Evolutionary conservation across 2,113 vertebrate genomes (phyloP).

Genomic region (Myrmecophaga tridactyla): DNA sequence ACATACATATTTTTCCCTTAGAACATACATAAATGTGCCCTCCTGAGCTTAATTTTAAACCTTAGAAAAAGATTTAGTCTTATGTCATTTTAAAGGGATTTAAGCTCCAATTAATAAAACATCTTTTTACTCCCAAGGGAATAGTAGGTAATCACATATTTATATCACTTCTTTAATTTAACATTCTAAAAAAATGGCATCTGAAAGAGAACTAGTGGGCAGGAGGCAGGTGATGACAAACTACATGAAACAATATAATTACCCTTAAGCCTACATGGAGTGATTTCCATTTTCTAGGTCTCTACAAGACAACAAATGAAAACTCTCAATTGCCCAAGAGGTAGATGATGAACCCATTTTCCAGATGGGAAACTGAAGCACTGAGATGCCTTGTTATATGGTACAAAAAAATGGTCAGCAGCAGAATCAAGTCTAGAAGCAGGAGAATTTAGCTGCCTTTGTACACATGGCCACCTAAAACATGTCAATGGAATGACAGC

Average conservation of each 20-base stretch:
- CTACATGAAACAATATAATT: background rate
- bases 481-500: background rate
- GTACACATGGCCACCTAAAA: background rate
- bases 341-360: constrained; percentile 57
- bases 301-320: background rate
- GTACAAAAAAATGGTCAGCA: background rate
- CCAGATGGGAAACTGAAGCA: constrained; percentile 32
- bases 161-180: constrained; percentile 7
- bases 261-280: background rate
- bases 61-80: constrained; percentile 51
- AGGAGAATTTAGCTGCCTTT: background rate
- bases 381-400: background rate
- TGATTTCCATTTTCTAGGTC: background rate
- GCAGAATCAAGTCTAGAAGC: background rate
- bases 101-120: constrained; percentile 43
- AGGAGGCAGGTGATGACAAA: background rate
- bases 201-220: background rate
- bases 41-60: constrained; percentile 38
- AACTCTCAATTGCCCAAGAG: constrained; percentile 22
- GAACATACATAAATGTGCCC: background rate
- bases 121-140: background rate
- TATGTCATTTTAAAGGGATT: constrained; percentile 24
- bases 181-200: constrained; percentile 45
- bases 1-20: background rate
- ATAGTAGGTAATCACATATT: constrained; percentile 12